Evolutionary conservation across 2,113 vertebrate species (phyloP), one percentile per base, ranked within the genome.

Genomic region (Willisornis vidua): DNA sequence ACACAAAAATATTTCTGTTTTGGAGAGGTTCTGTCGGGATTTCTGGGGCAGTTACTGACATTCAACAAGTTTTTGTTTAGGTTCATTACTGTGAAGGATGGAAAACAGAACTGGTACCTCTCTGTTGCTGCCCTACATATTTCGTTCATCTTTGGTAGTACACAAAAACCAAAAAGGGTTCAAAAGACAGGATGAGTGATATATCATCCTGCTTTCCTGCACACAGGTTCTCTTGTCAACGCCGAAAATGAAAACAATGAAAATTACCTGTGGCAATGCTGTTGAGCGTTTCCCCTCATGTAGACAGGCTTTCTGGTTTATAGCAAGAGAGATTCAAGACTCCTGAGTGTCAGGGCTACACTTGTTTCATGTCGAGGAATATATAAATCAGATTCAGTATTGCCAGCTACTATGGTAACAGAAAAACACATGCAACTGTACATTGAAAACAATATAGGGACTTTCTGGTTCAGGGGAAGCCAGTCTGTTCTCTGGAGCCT

Each of bases 81-180:
- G 31, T 55, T 55, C 54, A 55, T 19, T 43, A 43, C 16, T 52
- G 57, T 45, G 48, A 62, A 25, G 20, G 12, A 45, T 25, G 14
- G 39, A 37, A 45, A 62, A 45, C 10, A 45, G 67, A 61, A 79
- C 18, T 19, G 18, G 17, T 45, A 17, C 7, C 23, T 51, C 46
- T 28, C 2, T 33, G 33, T 46, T 80, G 46, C 63, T 85, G n/a
- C 12, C 16, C 23, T 57, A 23, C 14, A 15, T 7, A 49, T 49
- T 76, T 51, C 8, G 43, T 35, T 67, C n/a, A 2, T 48, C 57
- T 76, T 76, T 57, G 31, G 12, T 29, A 12, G 12, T 35, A 31
- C 0, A 0, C 16, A 57, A 76, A 58, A 52, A 58, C 48, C 9
- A 2, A n/a, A 23, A 87, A 59, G 1, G 9, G n/a, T 41, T 71